Conservation (phyloP, 1,140 invertebrate genomes). For the Calephelis nemesis region DNA sequence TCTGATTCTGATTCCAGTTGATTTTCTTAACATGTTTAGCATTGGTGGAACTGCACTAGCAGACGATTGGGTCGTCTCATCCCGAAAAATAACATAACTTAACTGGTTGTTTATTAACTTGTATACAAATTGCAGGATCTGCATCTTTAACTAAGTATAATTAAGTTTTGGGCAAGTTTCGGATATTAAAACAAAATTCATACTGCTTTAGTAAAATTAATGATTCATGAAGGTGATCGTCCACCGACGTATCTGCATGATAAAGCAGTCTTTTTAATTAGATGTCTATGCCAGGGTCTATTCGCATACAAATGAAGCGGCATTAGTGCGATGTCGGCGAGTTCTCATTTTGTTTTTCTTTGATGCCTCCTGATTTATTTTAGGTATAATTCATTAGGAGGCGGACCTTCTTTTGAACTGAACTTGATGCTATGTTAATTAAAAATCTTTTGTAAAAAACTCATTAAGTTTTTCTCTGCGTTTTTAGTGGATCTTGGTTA, state of each 20-base stretch:
- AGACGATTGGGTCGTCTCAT: too few species aligned
- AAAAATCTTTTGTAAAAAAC: conserved; percentile 8
- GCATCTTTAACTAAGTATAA: too few species aligned
- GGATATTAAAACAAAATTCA: conserved; percentile 17
- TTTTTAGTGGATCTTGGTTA: conserved; percentile 5
- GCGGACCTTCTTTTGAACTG: conserved; percentile 19
- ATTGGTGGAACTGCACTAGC: too few species aligned
- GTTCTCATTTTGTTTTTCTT: conserved; percentile 36
- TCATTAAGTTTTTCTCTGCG: conserved; percentile 20
- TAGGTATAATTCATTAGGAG: conserved; percentile 20
- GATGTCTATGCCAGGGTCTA: conserved; percentile 47
- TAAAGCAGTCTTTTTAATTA: conserved; percentile 59
- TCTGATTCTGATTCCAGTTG: too few species aligned
- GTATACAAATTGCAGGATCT: too few species aligned
- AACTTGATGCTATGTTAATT: conserved; percentile 16
- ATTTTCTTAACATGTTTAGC: too few species aligned
- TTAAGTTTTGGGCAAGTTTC: neutral
- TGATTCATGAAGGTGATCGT: conserved; percentile 25
- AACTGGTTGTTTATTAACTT: too few species aligned
- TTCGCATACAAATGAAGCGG: conserved; percentile 55
- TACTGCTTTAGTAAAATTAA: conserved; percentile 20
- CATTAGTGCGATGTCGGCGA: conserved; percentile 35
- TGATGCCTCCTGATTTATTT: conserved; percentile 24
- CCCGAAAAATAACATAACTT: too few species aligned
- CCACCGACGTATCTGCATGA: conserved; percentile 50